Conservation (phyloP, 2,797 vertebrate species). For the Sphenodon punctatus region DNA sequence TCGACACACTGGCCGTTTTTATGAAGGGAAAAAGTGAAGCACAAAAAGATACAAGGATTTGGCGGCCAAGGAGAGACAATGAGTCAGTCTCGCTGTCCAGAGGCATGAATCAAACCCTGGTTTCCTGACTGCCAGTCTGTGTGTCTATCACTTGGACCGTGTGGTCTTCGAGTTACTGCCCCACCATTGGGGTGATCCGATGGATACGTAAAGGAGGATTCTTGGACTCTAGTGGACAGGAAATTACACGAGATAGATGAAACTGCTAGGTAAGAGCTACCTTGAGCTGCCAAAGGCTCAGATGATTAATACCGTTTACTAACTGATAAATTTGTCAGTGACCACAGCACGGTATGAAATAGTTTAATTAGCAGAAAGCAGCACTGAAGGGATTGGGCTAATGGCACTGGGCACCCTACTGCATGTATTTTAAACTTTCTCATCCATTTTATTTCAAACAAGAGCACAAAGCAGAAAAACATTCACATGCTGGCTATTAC, state of each 20-base stretch:
- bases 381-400: background rate
- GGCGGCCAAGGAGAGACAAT: background rate
- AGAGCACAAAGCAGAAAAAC: fast-evolving
- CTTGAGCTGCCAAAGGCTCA: background rate
- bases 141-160: background rate
- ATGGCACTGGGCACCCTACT: background rate
- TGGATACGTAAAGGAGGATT: background rate
- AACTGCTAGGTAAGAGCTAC: background rate
- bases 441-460: background rate
- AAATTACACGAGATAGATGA: background rate
- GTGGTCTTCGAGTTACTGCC: background rate
- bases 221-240: background rate
- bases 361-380: background rate
- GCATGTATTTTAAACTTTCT: background rate
- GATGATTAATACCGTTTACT: too few relatives aligned
- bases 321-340: background rate
- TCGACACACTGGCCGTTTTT: too few relatives aligned
- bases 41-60: background rate
- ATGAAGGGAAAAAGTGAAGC: background rate
- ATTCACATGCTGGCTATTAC: background rate
- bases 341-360: background rate
- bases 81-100: too few relatives aligned
- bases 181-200: background rate
- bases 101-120: background rate
- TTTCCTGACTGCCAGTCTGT: background rate